Evolutionary conservation across 2,113 vertebrate species (phyloP), one percentile per base, ranked within the genome.

Genomic region (Herpetotheres cachinnans): DNA sequence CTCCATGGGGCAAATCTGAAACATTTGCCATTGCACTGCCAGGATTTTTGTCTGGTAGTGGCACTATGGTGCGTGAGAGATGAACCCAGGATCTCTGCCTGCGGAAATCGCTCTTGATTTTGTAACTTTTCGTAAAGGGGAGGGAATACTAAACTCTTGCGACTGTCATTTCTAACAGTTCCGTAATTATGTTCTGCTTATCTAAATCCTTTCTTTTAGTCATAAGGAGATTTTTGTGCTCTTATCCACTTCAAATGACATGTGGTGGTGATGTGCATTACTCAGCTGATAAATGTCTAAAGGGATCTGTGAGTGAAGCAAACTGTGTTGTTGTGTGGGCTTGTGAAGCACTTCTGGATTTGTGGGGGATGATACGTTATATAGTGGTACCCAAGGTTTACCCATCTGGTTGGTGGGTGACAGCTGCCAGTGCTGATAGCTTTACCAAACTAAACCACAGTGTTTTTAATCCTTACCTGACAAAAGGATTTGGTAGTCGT

Each of bases 201-300:
- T 93, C 78, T 90, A 72, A 93, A 82, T 88, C 54, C 46, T 88
- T 87, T 91, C 79, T 82, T 87, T 71, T 65, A 90, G 85, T 88
- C 93, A 82, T 89, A 70, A 93, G 59, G 63, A 90, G 82, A 80
- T 96, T 95, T 93, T 65, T 80, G 34, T 61, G 66, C 82, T 88
- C 54, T 96, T 85, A 93, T 1, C 61, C 54, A 13, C 70, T 93
- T 80, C 66, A 69, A 18, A 58, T 70, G 84, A 50, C 56, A 65
- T 69, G 85, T 77, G 49, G 42, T 82, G 52, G 70, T 65, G 78
- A 93, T 88, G 71, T 86, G 49, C 36, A 27, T 95, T 96, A 72
- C 82, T 97, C 95, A 95, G 66, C 82, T 95, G 90, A 91, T 90
- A 80, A 82, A 78, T 9, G 65, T 93, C 85, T 90, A 9, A 86